A percentile compares a stretch with the other conserved stretches of the same genome.
phyloP scores from a whole-genome alignment of 1,140 invertebrate species.

The Cotesia typhae region DNA sequence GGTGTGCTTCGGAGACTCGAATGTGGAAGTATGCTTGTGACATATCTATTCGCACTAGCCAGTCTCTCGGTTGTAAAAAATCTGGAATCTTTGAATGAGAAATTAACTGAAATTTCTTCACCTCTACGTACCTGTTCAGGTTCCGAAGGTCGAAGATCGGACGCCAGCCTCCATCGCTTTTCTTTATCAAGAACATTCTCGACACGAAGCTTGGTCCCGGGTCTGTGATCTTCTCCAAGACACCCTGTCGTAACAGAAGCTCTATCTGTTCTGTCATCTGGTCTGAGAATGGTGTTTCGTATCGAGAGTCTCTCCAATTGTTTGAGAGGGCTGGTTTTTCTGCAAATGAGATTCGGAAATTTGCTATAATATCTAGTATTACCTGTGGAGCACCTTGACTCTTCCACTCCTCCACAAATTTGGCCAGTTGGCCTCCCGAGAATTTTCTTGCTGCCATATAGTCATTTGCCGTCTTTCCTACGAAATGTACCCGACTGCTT shows the following conservation, averaged over 20 bases:
- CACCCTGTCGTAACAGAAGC: slow-evolving; percentile 29
- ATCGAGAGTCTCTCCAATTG: slow-evolving; percentile 40
- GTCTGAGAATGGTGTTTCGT: slow-evolving; percentile 36
- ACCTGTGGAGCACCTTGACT: slow-evolving; percentile 36
- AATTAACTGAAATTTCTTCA: slow-evolving; percentile 46
- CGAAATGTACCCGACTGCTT: slow-evolving; percentile 31
- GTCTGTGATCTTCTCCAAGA: slow-evolving; percentile 39
- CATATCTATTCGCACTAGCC: slow-evolving; percentile 50
- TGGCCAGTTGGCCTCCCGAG: slow-evolving; percentile 40
- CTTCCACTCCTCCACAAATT: slow-evolving; percentile 40
- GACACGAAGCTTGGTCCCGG: slow-evolving; percentile 47
- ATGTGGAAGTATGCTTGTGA: slow-evolving; percentile 52
- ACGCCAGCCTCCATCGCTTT: slow-evolving; percentile 32
- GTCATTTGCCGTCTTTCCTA: slow-evolving; percentile 32
- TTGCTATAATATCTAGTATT: slow-evolving; percentile 44
- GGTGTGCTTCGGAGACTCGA: slow-evolving; percentile 45
- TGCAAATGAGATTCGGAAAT: slow-evolving; percentile 45
- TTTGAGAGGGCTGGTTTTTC: slow-evolving; percentile 42
- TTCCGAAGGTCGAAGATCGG: slow-evolving; percentile 49
- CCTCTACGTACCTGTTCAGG: slow-evolving; percentile 45
- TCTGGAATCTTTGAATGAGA: slow-evolving; percentile 44
- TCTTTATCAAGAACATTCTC: slow-evolving; percentile 48
- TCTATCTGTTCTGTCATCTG: slow-evolving; percentile 41
- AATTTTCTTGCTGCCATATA: slow-evolving; percentile 14
- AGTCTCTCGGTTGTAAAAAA: slow-evolving; percentile 49